Evolutionary conservation across 2,797 vertebrate genomes (phyloP).

Genomic region (Carcharodon carcharias): DNA sequence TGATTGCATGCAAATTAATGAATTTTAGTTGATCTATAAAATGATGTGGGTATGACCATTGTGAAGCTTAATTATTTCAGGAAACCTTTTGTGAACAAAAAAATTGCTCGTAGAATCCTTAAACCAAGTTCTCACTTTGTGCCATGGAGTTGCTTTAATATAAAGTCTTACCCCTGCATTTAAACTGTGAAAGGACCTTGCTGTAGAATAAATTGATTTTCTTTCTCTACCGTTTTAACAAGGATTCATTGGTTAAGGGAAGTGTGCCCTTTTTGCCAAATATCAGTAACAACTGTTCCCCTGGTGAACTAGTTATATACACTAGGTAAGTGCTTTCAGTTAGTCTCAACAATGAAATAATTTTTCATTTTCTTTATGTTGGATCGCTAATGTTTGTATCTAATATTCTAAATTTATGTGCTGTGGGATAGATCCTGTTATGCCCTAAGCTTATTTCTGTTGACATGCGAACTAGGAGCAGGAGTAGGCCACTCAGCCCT

Average conservation of each 20-base stretch:
- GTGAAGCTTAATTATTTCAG: conserved; percentile 44
- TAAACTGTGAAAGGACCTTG: background rate
- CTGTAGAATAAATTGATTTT: background rate
- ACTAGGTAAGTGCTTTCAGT: background rate
- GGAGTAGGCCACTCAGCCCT: too few species aligned
- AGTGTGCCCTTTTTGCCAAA: background rate
- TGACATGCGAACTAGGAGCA: too few species aligned
- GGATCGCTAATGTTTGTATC: background rate
- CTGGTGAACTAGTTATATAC: background rate
- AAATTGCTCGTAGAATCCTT: background rate
- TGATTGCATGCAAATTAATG: conserved; percentile 45
- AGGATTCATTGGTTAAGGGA: background rate
- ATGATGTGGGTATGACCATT: background rate
- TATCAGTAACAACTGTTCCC: background rate
- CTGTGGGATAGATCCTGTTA: background rate
- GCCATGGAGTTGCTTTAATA: background rate
- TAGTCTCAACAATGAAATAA: background rate
- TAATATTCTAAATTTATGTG: background rate
- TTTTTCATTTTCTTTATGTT: background rate
- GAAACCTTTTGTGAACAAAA: conserved; percentile 45
- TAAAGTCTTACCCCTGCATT: background rate
- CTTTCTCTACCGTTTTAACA: background rate
- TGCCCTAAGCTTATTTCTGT: background rate
- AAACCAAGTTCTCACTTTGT: background rate
- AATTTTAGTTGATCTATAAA: background rate